Evolutionary conservation across 2,888 invertebrate species (phyloP).

Genomic region (Pachydiplax longipennis): DNA sequence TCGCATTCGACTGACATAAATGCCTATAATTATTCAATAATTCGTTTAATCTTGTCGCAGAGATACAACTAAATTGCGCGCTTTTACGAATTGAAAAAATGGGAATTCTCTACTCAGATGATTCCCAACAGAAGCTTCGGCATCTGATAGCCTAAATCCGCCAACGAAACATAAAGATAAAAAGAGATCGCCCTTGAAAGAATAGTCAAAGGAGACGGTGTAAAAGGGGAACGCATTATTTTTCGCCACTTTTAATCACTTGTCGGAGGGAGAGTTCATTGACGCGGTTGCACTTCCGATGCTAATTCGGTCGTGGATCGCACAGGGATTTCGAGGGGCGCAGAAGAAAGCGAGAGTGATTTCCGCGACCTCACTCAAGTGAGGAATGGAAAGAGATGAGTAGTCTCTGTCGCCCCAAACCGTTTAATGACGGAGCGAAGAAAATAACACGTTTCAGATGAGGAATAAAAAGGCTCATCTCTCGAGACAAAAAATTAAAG

Average conservation of each 20-base stretch:
- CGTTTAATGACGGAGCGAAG: conserved; percentile 15
- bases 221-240: not conserved
- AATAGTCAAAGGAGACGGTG: not conserved
- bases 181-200: not conserved
- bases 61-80: no score
- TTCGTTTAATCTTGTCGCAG: no score
- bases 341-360: not conserved
- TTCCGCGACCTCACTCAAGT: not conserved
- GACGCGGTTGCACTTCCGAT: not conserved
- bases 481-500: not conserved
- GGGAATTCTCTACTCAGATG: no score
- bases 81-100: no score
- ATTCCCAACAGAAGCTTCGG: no score
- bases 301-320: not conserved
- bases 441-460: conserved; percentile 2
- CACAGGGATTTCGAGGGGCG: not conserved
- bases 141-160: no score
- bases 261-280: not conserved
- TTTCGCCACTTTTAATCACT: not conserved
- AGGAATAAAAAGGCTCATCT: no score
- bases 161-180: no score
- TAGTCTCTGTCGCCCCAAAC: not conserved
- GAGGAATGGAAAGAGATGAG: not conserved
- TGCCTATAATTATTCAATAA: no score
- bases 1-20: no score